Base-by-base conservation (phyloP, 1,140 invertebrate genomes). In the Frieseomelitta varia region DNA sequence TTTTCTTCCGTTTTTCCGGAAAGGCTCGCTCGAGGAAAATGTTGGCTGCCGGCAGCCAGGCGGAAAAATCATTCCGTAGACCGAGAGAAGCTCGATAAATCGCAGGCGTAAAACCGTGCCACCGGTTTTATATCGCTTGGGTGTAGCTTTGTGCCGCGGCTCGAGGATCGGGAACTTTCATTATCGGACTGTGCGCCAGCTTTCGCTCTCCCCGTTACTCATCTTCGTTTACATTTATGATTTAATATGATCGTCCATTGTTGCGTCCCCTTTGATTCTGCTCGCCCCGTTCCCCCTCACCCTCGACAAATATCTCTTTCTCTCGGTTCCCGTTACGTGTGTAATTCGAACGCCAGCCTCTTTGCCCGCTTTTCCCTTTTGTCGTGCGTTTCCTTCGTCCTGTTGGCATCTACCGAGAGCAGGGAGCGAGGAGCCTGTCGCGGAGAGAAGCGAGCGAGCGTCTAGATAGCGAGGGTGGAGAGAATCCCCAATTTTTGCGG, bases 181-280 rank as follows among this genome's bases (percentile, higher is more conserved):
- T 90, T 89, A 89, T 88, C 85, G 85, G 81, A 87, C 30, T 58
- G 73, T 63, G 79, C 86, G 79, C 65, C 65, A 34, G 71, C 74
- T 85, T 67, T 88, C 72, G 24, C 58, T 72, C 80, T 83, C 68
- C 65, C 73, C 19, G 30, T 68, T 72, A 72, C 78, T 88, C 79
- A 87, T 91, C 90, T 91, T 89, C 89, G 89, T 87, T 89, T 92
- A 92, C 89, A 91, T 91, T 91, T 91, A 90, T 91, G 91, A 91
- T 91, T 91, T 91, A 91, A 91, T 91, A 91, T 84, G 87, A 91
- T 89, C 90, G 89, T 77, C 90, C 88, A 91, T 91, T 91, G 90
- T 91, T 87, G 85, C 81, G 88, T 81, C 72, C 88, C 85, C 85
- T 85, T 85, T 90, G 85, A 83, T 85, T 73, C 81, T 72, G 79